Evolutionary conservation across 1,140 invertebrate genomes (phyloP), one percentile per base, ranked within the genome.

Genomic region (Radopholus similis): DNA sequence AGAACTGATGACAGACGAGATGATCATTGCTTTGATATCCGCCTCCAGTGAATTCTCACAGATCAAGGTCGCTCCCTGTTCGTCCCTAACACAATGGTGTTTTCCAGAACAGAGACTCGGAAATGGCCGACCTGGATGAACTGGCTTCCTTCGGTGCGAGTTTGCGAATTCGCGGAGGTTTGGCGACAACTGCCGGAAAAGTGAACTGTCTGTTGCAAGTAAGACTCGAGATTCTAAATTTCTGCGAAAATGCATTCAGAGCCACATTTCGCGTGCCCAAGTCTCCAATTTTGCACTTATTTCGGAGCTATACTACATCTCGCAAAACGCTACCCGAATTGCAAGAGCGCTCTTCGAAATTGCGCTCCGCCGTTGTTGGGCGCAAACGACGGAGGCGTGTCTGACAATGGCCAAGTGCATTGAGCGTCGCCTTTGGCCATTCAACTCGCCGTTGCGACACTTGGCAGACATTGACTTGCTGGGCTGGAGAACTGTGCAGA

Each of bases 151-250:
- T 88, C 37, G 87, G 88, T 82, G 87, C 90, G 74, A 83, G 93
- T 26, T 85, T 87, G 53, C 88, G 90, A 0, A 86, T 87, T 60
- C 90, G 91, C 15, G 90, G 87, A 58, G 91, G 91, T 11, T 89
- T 84, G 28, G 93, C 95, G 83, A 94, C 94, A 83, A 86, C 91
- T 35, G 87, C 91, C 77, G 94, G 93, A 62, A 99, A 99, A 88
- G 93, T 97, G 23, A 97, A 97, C 83, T 94, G 96, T 78, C 85
- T 99, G 4, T 87, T 99, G 67, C 95, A 98, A 84, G 91, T 59
- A 54, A 34, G n/a, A 13, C 32, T 1, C 2, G 1, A 11, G n/a
- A 1, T 54, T 54, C 21, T 26, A 54, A 13, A 28, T 1, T 2
- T 13, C 35, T 15, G 15, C 38, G 1, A 47, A 26, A 13, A 15